These are phyloP conservation scores for Drosophila equinoxialis DNA, from an alignment of 1,140 invertebrate genomes.

Conservation along the genomic window DNA sequence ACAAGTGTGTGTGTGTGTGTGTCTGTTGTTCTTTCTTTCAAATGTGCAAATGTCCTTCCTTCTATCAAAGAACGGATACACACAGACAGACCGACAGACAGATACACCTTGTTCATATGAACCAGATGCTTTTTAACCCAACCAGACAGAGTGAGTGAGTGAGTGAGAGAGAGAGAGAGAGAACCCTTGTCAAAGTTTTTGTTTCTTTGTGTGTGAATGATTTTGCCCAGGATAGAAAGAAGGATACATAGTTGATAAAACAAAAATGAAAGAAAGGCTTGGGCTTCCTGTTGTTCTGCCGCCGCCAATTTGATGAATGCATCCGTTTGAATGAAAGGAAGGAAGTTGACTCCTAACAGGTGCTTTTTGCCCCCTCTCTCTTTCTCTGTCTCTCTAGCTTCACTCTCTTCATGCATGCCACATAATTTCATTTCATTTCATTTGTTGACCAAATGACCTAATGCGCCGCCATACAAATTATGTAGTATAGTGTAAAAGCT, in stretches of 20 bases:
- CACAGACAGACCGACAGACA: conserved; percentile 18
- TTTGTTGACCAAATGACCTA: conserved; percentile 74
- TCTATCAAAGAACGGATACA: not conserved
- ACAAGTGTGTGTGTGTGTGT: conserved; percentile 46
- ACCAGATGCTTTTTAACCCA: conserved; percentile 51
- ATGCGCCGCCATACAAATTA: conserved; percentile 63
- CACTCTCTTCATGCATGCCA: not conserved
- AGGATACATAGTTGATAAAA: conserved; percentile 7
- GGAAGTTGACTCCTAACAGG: conserved; percentile 68
- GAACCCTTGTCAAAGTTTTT: conserved; percentile 65
- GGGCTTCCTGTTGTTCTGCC: conserved; percentile 50
- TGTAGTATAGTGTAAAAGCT: conserved; percentile 64
- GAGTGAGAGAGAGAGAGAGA: not conserved
- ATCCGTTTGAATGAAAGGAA: conserved; percentile 73
- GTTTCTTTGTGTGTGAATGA: not conserved
- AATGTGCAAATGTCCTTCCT: conserved; percentile 25
- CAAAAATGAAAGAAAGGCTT: conserved; percentile 6
- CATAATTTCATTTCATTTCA: conserved; percentile 13
- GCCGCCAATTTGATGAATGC: conserved; percentile 81
- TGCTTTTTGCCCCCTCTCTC: conserved; percentile 38
- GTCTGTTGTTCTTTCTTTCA: conserved; percentile 44
- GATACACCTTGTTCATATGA: conserved; percentile 15
- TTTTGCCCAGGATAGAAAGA: conserved; percentile 15
- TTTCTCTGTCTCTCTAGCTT: not conserved
- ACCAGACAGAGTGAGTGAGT: too few species aligned